A percentile compares a stretch with the other conserved stretches of the same genome.
Evolutionary conservation across 2,113 vertebrate genomes (phyloP).

Genomic region (Marcusenius ussheri): DNA sequence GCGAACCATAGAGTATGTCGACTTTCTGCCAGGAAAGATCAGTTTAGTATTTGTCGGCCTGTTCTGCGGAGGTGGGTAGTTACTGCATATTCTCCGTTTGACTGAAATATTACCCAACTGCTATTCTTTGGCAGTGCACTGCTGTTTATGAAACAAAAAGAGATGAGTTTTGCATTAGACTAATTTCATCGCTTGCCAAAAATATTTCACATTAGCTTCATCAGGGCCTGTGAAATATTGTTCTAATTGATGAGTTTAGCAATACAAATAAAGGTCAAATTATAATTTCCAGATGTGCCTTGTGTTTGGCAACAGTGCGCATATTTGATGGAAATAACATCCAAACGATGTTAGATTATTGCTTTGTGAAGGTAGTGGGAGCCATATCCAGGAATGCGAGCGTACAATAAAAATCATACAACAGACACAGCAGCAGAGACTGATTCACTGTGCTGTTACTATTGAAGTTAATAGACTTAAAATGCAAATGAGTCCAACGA

Average conservation of each 20-base stretch:
- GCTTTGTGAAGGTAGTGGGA: conserved; percentile 16
- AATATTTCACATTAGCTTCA: conserved; percentile 61
- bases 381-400: conserved; percentile 42
- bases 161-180: conserved; percentile 60
- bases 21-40: conserved; percentile 39
- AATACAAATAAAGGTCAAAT: conserved; percentile 67
- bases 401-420: conserved; percentile 35
- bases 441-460: conserved; percentile 8
- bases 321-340: conserved; percentile 47
- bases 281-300: conserved; percentile 65
- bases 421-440: background rate
- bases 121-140: conserved; percentile 49
- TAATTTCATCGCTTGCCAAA: conserved; percentile 51
- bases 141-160: conserved; percentile 53
- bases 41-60: conserved; percentile 38
- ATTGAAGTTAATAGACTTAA: conserved; percentile 55
- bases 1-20: conserved; percentile 31
- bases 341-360: conserved; percentile 44
- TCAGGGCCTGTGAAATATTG: conserved; percentile 62
- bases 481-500: conserved; percentile 60
- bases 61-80: conserved; percentile 31
- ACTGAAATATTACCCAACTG: conserved; percentile 54
- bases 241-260: conserved; percentile 61
- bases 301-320: conserved; percentile 39
- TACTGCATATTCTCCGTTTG: conserved; percentile 47